phyloP scores from a whole-genome alignment of 2,113 vertebrate species.

The Hippocampus comes region DNA sequence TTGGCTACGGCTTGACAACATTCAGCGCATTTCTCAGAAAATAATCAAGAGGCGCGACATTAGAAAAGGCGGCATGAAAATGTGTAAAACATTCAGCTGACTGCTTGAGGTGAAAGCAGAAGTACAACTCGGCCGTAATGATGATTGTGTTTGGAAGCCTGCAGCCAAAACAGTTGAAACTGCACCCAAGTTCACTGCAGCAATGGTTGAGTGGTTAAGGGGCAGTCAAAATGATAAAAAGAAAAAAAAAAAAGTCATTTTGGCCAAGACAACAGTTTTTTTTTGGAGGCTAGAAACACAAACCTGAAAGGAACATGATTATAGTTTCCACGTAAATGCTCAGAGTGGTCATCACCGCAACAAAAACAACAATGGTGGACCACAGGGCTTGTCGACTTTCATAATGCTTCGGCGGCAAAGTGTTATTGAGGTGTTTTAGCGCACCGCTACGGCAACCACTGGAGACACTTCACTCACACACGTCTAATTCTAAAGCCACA shows the following conservation, averaged over 20 bases:
- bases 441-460: not conserved
- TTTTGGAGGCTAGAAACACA: not conserved
- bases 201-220: not conserved
- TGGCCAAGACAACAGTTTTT: not conserved
- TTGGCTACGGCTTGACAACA: not conserved
- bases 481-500: not conserved
- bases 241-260: not conserved
- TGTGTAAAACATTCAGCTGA: not conserved
- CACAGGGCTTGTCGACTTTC: not conserved
- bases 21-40: not conserved
- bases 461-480: not conserved
- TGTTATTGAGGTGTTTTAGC: not conserved
- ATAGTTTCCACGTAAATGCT: not conserved
- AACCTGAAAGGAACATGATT: not conserved
- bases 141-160: slow-evolving; percentile 16
- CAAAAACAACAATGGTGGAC: not conserved
- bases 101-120: slow-evolving; percentile 21
- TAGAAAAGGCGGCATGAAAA: not conserved
- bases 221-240: not conserved
- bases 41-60: not conserved
- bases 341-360: not conserved
- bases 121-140: slow-evolving; percentile 24
- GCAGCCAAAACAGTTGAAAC: slow-evolving; percentile 15
- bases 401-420: not conserved
- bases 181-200: slow-evolving; percentile 4